Conservation (phyloP, 2,888 invertebrate species). For the Meganola albula region DNA sequence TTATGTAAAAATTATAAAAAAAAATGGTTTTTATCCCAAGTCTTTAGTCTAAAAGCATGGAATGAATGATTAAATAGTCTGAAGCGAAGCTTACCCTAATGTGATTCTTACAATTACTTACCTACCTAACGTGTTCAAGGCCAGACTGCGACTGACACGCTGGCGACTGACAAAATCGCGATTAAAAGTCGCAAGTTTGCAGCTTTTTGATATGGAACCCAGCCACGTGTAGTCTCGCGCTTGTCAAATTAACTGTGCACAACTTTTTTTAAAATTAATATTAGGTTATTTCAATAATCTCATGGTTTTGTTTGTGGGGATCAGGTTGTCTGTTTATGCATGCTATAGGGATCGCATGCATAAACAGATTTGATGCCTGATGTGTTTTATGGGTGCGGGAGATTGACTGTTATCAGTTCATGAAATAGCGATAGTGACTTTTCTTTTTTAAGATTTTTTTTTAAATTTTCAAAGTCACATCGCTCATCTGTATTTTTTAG, state of each 20-base stretch:
- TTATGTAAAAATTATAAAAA: slow-evolving; percentile 29
- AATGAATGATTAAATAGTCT: slow-evolving; percentile 49
- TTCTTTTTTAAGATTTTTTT: too few species aligned
- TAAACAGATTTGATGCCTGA: too few species aligned
- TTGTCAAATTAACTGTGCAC: slow-evolving; percentile 28
- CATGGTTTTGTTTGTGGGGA: too few species aligned
- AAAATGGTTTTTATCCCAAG: slow-evolving; percentile 23
- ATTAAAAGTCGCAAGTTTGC: slow-evolving; percentile 1
- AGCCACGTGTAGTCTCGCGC: slow-evolving; percentile 11
- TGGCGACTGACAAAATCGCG: slow-evolving; percentile 5
- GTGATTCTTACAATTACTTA: slow-evolving; percentile 58
- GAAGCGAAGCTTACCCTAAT: slow-evolving; percentile 51
- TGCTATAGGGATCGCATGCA: too few species aligned
- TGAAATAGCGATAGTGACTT: too few species aligned
- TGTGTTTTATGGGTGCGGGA: too few species aligned
- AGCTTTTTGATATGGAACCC: too few species aligned
- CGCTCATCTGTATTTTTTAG: too few species aligned
- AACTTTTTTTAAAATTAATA: slow-evolving; percentile 8
- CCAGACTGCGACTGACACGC: slow-evolving; percentile 41
- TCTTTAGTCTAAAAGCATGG: slow-evolving; percentile 48
- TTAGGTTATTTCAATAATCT: too few species aligned
- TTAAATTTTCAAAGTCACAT: too few species aligned
- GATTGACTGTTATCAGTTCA: too few species aligned
- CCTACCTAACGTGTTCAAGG: slow-evolving; percentile 49
- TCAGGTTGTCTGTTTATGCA: too few species aligned